Percentiles rank a stretch among this genome's conserved stretches.
Conservation (phyloP, 2,113 vertebrate species). For the Otocyon megalotis region DNA sequence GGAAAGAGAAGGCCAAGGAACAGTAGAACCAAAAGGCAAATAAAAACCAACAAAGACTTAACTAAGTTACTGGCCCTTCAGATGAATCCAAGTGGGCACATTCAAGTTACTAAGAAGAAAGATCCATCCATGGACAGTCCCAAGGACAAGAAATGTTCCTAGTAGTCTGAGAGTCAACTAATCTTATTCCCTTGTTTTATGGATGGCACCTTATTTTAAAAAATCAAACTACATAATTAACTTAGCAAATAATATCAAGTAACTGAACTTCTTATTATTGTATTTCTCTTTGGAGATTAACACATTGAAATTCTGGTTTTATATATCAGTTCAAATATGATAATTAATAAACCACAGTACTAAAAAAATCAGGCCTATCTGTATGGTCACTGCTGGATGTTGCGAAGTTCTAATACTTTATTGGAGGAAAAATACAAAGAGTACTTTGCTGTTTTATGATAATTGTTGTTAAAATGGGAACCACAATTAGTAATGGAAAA, state of each 20-base stretch:
- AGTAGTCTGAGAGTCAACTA: background rate
- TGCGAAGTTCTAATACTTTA: background rate
- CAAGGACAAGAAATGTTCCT: background rate
- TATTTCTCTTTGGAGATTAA: background rate
- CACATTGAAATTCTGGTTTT: background rate
- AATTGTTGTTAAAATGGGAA: background rate
- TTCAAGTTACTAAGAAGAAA: background rate
- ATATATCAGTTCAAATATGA: background rate
- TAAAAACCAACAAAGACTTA: background rate
- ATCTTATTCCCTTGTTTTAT: background rate
- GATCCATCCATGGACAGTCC: background rate
- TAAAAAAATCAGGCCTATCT: background rate
- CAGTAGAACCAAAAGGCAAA: background rate
- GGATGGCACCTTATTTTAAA: background rate
- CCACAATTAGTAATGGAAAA: background rate
- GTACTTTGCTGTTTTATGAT: background rate
- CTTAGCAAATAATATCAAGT: background rate
- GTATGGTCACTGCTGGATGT: background rate
- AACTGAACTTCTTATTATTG: background rate
- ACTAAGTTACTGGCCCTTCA: background rate
- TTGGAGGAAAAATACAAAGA: background rate
- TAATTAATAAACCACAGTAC: background rate
- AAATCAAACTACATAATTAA: background rate
- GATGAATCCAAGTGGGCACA: background rate
- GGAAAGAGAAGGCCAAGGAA: background rate